phyloP scores from a whole-genome alignment of 2,113 vertebrate species.

The Tor tambroides region DNA sequence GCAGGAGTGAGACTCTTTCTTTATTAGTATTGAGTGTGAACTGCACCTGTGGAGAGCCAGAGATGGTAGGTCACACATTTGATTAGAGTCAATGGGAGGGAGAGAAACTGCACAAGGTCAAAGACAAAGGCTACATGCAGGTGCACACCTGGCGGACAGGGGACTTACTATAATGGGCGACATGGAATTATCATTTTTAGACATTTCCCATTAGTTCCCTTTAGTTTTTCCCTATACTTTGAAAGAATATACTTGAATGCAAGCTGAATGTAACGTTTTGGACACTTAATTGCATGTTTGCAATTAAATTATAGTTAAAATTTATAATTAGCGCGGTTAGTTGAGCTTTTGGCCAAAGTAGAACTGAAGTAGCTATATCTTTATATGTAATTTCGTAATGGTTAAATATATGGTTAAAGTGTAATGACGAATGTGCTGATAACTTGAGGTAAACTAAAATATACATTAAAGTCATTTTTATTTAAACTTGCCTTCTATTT shows the following conservation, averaged over 20 bases:
- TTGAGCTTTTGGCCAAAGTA: not conserved
- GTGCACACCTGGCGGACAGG: not conserved
- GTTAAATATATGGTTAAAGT: not conserved
- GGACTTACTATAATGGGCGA: not conserved
- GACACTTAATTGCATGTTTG: no score
- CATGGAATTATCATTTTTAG: not conserved
- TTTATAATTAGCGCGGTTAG: not conserved
- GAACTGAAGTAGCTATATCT: not conserved
- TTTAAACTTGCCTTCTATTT: not conserved
- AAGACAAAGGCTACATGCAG: not conserved
- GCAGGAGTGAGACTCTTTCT: constrained; percentile 16
- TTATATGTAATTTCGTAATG: not conserved
- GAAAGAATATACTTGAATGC: not conserved
- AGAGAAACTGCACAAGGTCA: constrained; percentile 48
- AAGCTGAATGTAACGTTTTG: no score
- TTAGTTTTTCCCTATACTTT: not conserved
- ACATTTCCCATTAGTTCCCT: not conserved
- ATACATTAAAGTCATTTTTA: not conserved
- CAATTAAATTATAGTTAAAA: not conserved
- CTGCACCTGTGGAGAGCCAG: constrained; percentile 36
- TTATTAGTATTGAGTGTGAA: constrained; percentile 37
- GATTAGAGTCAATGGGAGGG: constrained; percentile 53
- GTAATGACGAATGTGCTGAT: not conserved
- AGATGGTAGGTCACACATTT: constrained; percentile 45
- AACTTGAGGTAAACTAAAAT: not conserved